These are phyloP conservation scores for Chamaetylas fuelleborni DNA, from an alignment of 2,113 vertebrate species.

Conservation along the genomic window DNA sequence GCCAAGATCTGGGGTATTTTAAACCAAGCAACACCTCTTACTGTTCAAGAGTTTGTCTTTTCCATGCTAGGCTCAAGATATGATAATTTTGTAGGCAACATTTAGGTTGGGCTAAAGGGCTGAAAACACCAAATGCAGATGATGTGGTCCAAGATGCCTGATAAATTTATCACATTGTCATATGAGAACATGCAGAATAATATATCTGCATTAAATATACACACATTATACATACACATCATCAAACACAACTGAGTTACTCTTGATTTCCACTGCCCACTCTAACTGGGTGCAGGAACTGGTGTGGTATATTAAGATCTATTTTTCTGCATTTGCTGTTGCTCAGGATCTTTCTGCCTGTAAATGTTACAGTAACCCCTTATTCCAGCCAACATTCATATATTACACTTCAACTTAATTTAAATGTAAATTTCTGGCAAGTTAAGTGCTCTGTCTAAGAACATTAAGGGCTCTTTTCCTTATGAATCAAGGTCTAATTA, in stretches of 20 bases:
- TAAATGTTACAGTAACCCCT: constrained; percentile 68
- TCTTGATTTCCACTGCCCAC: not conserved
- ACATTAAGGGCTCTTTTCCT: constrained; percentile 71
- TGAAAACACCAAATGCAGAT: not conserved
- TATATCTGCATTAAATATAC: not conserved
- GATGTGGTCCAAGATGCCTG: not conserved
- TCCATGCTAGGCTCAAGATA: not conserved
- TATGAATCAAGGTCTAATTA: constrained; percentile 77
- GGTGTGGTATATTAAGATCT: constrained; percentile 42
- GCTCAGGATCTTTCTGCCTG: constrained; percentile 56
- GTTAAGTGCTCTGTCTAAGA: constrained; percentile 74
- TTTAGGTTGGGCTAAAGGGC: not conserved
- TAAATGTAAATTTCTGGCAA: constrained; percentile 83
- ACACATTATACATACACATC: not conserved
- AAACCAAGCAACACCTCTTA: not conserved
- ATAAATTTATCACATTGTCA: not conserved
- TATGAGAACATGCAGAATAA: not conserved
- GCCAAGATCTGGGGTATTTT: not conserved
- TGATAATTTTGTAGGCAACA: not conserved
- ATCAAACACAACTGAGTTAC: not conserved
- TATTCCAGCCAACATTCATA: constrained; percentile 69
- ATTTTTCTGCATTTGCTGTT: constrained; percentile 65
- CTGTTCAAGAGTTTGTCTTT: not conserved
- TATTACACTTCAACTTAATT: constrained; percentile 78
- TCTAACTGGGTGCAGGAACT: not conserved